Conservation (phyloP, 2,113 vertebrate species). For the Coreoperca whiteheadi region DNA sequence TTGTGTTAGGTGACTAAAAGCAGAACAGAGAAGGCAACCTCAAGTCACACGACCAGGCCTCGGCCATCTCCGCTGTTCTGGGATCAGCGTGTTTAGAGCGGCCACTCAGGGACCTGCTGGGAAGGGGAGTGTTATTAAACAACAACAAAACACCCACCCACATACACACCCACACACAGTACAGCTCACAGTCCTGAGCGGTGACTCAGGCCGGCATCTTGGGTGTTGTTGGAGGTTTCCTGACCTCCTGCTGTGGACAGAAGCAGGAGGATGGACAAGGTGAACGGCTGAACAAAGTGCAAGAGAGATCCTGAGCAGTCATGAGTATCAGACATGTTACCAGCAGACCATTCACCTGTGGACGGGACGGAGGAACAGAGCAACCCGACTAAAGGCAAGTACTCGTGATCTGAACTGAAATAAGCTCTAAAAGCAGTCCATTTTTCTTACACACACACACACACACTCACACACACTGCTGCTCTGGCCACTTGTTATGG, state of each 20-base stretch:
- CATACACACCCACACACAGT: conserved; percentile 20
- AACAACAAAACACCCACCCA: conserved; percentile 34
- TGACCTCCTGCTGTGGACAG: conserved; percentile 39
- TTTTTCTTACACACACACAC: background rate
- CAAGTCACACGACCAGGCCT: conserved; percentile 31
- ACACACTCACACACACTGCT: background rate
- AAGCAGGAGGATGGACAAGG: conserved; percentile 19
- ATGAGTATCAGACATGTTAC: conserved; percentile 66
- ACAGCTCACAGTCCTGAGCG: conserved; percentile 47
- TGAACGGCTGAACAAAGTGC: background rate
- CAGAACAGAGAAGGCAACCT: conserved; percentile 47
- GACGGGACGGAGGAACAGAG: conserved; percentile 25
- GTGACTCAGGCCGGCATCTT: conserved; percentile 62
- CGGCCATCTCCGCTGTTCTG: conserved; percentile 15
- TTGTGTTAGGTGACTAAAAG: conserved; percentile 74
- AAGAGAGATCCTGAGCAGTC: conserved; percentile 22
- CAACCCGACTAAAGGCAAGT: conserved; percentile 59
- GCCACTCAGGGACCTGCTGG: background rate
- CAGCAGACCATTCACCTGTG: conserved; percentile 37
- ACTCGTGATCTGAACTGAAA: background rate
- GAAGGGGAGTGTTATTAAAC: conserved; percentile 54
- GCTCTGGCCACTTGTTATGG: background rate
- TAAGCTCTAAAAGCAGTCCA: background rate
- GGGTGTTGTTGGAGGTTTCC: conserved; percentile 69
- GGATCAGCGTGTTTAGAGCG: conserved; percentile 26